phyloP scores from a whole-genome alignment of 2,888 invertebrate species.

The Mongoloraphidia duomilia region DNA sequence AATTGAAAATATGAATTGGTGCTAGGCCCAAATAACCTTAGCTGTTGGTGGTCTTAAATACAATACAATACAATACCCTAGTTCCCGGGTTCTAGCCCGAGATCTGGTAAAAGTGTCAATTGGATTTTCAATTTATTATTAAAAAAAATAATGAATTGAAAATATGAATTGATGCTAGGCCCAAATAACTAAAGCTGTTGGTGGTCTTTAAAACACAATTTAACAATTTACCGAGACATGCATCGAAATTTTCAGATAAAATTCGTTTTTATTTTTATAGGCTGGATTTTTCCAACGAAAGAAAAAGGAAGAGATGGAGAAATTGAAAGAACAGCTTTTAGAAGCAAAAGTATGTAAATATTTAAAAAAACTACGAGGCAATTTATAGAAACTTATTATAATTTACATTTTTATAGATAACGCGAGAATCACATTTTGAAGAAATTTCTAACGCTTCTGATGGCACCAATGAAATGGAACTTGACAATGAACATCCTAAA shows the following conservation, averaged over 20 bases:
- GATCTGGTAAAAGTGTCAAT: too few species aligned
- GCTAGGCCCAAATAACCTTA: too few species aligned
- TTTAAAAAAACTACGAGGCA: neutral
- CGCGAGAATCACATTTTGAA: neutral
- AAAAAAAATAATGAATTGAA: too few species aligned
- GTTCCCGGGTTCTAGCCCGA: too few species aligned
- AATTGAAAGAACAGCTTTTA: constrained; percentile 17
- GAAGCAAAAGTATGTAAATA: constrained; percentile 22
- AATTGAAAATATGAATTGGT: too few species aligned
- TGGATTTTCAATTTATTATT: too few species aligned
- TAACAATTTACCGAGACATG: neutral
- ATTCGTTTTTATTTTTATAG: constrained; percentile 19
- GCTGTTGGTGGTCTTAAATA: too few species aligned
- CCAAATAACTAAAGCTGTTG: too few species aligned
- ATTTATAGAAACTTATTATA: neutral
- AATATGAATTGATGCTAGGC: too few species aligned
- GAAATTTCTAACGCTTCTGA: neutral
- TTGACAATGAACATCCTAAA: neutral
- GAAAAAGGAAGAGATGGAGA: constrained; percentile 32
- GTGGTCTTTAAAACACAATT: too few species aligned
- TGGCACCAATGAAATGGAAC: neutral
- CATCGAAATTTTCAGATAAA: neutral
- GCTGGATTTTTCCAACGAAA: constrained; percentile 34
- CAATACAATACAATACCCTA: too few species aligned
- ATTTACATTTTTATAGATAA: neutral